Conservation (phyloP, 2,888 invertebrate genomes). For the Hanleya hanleyi region DNA sequence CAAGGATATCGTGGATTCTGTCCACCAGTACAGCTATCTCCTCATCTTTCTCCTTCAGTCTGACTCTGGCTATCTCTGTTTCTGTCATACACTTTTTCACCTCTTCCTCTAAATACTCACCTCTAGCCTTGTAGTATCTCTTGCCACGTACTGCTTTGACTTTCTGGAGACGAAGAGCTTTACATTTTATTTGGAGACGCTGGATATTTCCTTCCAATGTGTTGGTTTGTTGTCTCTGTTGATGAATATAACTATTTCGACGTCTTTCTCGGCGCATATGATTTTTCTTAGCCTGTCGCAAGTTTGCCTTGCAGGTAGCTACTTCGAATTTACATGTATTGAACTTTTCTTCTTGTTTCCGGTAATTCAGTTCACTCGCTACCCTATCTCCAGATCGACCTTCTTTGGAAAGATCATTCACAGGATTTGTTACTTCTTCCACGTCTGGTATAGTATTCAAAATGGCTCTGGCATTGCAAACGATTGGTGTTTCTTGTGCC, state of each 20-base stretch:
- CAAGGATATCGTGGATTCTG: neutral
- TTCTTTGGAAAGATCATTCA: no score
- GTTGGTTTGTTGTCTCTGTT: neutral
- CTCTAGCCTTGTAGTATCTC: neutral
- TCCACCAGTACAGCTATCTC: neutral
- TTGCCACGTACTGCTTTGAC: neutral
- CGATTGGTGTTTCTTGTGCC: neutral
- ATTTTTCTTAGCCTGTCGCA: neutral
- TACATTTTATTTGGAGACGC: neutral
- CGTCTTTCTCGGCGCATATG: neutral
- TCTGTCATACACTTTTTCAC: neutral
- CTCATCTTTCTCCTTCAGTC: neutral
- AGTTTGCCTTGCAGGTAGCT: no score
- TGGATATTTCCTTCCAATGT: neutral
- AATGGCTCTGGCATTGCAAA: no score
- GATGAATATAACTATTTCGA: neutral
- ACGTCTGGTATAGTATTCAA: no score
- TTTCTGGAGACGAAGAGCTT: neutral
- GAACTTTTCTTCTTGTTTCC: no score
- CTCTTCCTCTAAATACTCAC: neutral
- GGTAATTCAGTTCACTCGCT: no score
- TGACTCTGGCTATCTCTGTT: neutral
- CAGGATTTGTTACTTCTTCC: no score
- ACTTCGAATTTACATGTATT: no score
- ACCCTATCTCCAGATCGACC: no score